phyloP scores from a whole-genome alignment of 2,888 invertebrate species.

The Cantharis flavilabris region DNA sequence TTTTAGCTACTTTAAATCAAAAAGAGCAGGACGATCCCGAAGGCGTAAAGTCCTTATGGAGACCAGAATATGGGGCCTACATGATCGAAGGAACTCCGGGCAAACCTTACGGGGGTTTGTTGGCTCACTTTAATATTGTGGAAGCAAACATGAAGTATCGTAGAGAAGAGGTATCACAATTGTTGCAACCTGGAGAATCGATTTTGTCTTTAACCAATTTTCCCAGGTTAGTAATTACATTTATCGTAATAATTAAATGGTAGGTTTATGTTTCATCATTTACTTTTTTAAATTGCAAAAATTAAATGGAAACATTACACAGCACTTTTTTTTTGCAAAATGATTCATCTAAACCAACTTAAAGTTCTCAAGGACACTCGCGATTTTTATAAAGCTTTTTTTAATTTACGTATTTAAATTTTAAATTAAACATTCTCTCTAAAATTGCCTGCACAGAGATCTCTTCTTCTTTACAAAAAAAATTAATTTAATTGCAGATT shows the following conservation, averaged over 20 bases:
- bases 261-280: background rate
- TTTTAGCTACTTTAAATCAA: slow-evolving; percentile 80
- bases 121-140: slow-evolving; percentile 97
- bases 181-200: slow-evolving; percentile 78
- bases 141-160: slow-evolving; percentile 96
- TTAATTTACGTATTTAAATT: too few species aligned
- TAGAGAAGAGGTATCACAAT: slow-evolving; percentile 79
- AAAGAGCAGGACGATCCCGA: slow-evolving; percentile 77
- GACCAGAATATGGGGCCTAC: slow-evolving; percentile 98
- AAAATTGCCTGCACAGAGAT: too few species aligned
- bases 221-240: slow-evolving; percentile 70
- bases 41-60: slow-evolving; percentile 88
- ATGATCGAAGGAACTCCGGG: slow-evolving; percentile 99
- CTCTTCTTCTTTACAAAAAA: too few species aligned
- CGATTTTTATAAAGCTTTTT: background rate
- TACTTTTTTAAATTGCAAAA: background rate
- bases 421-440: too few species aligned
- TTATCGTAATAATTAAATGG: background rate
- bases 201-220: slow-evolving; percentile 92
- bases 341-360: background rate
- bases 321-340: background rate
- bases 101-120: slow-evolving; percentile 88
- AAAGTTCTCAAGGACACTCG: background rate
- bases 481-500: slow-evolving; percentile 59
- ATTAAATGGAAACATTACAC: slow-evolving; percentile 1